Base-by-base conservation (phyloP, 1,140 invertebrate genomes). In the Halyomorpha halys region DNA sequence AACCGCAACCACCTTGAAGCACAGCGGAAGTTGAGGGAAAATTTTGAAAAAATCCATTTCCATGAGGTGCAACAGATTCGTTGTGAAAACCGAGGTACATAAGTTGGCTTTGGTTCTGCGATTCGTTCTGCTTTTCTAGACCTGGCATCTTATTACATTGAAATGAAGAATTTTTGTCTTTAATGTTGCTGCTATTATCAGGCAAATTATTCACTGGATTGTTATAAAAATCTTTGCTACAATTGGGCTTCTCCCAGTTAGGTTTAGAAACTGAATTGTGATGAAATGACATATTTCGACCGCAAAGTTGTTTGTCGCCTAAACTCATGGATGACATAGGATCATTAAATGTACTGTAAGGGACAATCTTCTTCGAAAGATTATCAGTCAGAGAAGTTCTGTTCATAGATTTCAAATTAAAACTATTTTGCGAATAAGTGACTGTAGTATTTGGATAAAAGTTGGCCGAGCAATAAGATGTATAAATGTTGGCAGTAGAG, bases 91-190 rank as follows among this genome's bases (percentile, higher is more conserved):
- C 47, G 21, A 49, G 21, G 16, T 21, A 47, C 44, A 62, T 62
- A 45, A 14, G 8, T 23, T 47, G 70, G 69, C 64, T 76, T 76
- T 69, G 77, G 66, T 61, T 78, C 39, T 25, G 62, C 9, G 5
- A 6, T 49, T 49, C 47, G 11, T 39, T 39, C 1, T 39, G 34
- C 11, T 39, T 39, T 9, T 39, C 34, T 13, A 39, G 11, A 39
- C 34, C 34, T 39, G 6, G 34, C 6, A 39, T 13, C 34, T 39
- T 39, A 39, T 39, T 39, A 13, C 34, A 39, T 11, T 39, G 34
- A 11, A 49, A 49, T 49, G 47, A 49, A 49, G 47, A 18, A 49
- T 49, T 49, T 49, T 49, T 49, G 14, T 49, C 34, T 39, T 39
- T 39, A 13, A 39, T 39, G n/a, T n/a, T n/a, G 11, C 34, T 39